Percentiles rank a stretch among this genome's conserved stretches.
phyloP scores from a whole-genome alignment of 2,113 vertebrate species.

The Boleophthalmus pectinirostris region DNA sequence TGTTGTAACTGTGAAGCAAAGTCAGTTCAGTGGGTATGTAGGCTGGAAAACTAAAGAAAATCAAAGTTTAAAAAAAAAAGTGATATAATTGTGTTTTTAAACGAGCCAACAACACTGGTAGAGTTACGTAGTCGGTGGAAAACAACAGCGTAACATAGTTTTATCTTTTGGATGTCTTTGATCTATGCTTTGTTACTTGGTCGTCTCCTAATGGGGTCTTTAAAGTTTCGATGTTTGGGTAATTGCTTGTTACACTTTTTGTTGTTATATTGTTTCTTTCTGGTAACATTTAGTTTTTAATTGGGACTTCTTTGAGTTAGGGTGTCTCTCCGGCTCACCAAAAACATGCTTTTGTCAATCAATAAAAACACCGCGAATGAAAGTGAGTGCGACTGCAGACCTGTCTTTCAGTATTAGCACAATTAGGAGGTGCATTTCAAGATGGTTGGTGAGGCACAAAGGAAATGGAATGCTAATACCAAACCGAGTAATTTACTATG shows the following conservation, averaged over 20 bases:
- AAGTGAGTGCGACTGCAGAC: neutral
- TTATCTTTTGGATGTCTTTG: neutral
- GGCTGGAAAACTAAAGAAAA: neutral
- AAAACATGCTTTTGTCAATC: neutral
- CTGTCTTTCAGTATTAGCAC: neutral
- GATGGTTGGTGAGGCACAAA: neutral
- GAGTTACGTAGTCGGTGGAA: neutral
- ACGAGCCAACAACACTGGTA: neutral
- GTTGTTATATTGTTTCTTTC: neutral
- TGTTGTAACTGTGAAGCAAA: no score
- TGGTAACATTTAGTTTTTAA: neutral
- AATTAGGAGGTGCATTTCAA: neutral
- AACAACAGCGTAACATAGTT: neutral
- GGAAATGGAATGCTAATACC: neutral
- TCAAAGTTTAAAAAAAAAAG: slow-evolving; percentile 5
- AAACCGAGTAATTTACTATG: no score
- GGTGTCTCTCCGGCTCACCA: neutral
- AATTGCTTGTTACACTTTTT: neutral
- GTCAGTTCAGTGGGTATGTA: no score
- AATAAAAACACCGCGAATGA: neutral
- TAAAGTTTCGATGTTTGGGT: neutral
- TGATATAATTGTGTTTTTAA: neutral
- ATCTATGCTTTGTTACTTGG: neutral
- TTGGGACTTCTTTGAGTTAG: neutral
- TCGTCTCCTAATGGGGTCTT: neutral